A percentile compares a stretch with the other conserved stretches of the same genome.
phyloP scores from a whole-genome alignment of 1,140 invertebrate genomes.

The Leguminivora glycinivorella region DNA sequence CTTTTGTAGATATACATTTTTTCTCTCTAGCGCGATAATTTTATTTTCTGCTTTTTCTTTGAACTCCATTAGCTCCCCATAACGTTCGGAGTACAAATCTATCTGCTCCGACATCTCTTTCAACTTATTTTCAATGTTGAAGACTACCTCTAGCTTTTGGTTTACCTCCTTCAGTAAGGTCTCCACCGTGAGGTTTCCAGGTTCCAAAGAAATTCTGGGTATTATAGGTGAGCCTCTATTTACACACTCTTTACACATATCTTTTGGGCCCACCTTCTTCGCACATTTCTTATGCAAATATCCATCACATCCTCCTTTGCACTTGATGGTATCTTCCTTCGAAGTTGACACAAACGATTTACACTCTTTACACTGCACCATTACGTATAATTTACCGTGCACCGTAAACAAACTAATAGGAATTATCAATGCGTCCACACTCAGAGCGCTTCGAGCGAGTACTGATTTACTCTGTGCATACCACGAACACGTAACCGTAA shows the following conservation, averaged over 20 bases:
- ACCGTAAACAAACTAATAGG: too few relatives aligned
- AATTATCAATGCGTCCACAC: too few relatives aligned
- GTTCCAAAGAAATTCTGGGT: slow-evolving; percentile 1
- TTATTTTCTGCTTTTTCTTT: neutral
- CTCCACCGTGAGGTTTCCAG: slow-evolving; percentile 16
- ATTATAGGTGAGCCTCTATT: neutral
- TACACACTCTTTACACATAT: slow-evolving; percentile 31
- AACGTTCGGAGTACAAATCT: neutral
- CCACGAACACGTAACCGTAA: too few relatives aligned
- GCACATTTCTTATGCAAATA: slow-evolving; percentile 38
- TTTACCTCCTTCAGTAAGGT: slow-evolving; percentile 6
- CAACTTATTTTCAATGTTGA: slow-evolving; percentile 15
- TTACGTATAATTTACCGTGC: neutral
- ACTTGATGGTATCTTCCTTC: slow-evolving; percentile 38
- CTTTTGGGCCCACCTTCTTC: slow-evolving; percentile 23
- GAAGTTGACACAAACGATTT: slow-evolving; percentile 34
- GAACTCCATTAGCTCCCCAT: neutral
- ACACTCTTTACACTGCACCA: slow-evolving; percentile 40
- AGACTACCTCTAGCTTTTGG: slow-evolving; percentile 16
- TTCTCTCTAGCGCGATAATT: neutral
- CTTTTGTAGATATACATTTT: slow-evolving; percentile 2
- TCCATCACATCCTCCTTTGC: slow-evolving; percentile 33
- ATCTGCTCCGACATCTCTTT: neutral
- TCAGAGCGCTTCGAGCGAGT: too few relatives aligned
- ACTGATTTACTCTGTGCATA: too few relatives aligned